Evolutionary conservation across 1,140 invertebrate genomes (phyloP), one percentile per base, ranked within the genome.

Genomic region (Euschistus heros): DNA sequence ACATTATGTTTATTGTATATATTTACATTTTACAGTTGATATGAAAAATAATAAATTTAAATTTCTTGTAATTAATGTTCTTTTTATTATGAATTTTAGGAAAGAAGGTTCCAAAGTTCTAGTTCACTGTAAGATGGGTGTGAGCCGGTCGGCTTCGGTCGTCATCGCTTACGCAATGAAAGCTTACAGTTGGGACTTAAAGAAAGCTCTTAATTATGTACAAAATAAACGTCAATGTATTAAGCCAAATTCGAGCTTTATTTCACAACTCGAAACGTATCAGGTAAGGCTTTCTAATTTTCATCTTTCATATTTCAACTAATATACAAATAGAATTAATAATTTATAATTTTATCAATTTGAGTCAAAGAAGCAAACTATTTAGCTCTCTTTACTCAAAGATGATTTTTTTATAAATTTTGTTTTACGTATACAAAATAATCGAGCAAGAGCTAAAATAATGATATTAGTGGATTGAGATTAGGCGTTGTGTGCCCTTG

Each of bases 121-220:
- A 62, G 95, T 98, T 30, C 95, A 98, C 74, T 98, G 96, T 77
- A 97, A 98, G 78, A 98, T 98, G 94, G 96, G 96, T 7, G 90
- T 98, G n/a, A 97, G 94, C 74, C 80, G 94, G 57, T 98, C 95
- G 4, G 95, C 96, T 2, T 97, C 94, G 0, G 96, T 98, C 15
- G 96, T 98, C 8, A 95, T 98, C 69, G 94, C 95, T 0, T 98
- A 96, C 76, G 89, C 91, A 5, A 98, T 98, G 95, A 98, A 98
- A 76, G 93, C 94, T 10, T 92, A 93, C 74, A 90, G 92, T 73
- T 95, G 91, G 92, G 86, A 91, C 70, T 87, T 97, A 69, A 83
- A 89, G 24, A 84, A 91, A 71, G 94, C 95, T 0, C 80, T 93
- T 69, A 84, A 89, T 63, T 89, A 91, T 77, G 94, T 98, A 0